A percentile compares a stretch with the other conserved stretches of the same genome.
These are phyloP conservation scores for Syngnathus floridae DNA, from an alignment of 2,113 vertebrate species.

Conservation along the genomic window DNA sequence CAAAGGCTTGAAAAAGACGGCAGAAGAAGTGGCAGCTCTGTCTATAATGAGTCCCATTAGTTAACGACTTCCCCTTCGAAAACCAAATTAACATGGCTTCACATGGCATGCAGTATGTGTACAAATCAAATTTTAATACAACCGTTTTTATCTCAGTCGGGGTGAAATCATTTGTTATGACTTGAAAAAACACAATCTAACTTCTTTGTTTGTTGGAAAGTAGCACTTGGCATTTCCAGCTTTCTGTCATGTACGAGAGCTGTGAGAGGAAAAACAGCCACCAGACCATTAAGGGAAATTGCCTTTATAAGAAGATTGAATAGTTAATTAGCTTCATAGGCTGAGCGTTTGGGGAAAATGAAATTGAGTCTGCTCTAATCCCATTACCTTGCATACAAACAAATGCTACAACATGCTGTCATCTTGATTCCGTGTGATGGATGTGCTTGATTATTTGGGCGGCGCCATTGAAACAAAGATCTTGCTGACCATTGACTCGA, in stretches of 20 bases:
- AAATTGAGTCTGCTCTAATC: conserved; percentile 15
- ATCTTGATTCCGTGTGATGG: conserved; percentile 23
- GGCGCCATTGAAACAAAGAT: conserved; percentile 8
- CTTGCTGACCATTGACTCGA: conserved; percentile 9
- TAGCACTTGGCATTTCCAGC: conserved; percentile 37
- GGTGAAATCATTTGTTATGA: too few species aligned
- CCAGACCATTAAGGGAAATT: conserved; percentile 52
- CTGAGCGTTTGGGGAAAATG: conserved; percentile 34
- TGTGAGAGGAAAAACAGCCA: conserved; percentile 36
- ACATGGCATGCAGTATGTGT: too few species aligned
- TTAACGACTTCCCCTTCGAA: conserved; percentile 10
- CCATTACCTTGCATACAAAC: conserved; percentile 26
- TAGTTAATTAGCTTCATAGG: conserved; percentile 48
- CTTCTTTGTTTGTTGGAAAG: conserved; percentile 45
- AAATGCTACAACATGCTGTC: conserved; percentile 24
- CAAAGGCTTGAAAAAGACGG: conserved; percentile 38
- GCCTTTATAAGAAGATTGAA: conserved; percentile 41
- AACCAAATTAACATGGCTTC: too few species aligned
- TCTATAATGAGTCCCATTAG: conserved; percentile 67
- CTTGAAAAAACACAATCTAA: conserved; percentile 25
- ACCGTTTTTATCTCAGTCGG: too few species aligned
- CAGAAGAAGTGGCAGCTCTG: conserved; percentile 36
- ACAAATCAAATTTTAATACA: too few species aligned
- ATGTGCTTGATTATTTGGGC: conserved; percentile 26
- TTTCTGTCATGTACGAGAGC: conserved; percentile 40